A percentile compares a stretch with the other conserved stretches of the same genome.
Evolutionary conservation across 2,888 invertebrate species (phyloP).

Genomic region (Drymonia ruficornis): DNA sequence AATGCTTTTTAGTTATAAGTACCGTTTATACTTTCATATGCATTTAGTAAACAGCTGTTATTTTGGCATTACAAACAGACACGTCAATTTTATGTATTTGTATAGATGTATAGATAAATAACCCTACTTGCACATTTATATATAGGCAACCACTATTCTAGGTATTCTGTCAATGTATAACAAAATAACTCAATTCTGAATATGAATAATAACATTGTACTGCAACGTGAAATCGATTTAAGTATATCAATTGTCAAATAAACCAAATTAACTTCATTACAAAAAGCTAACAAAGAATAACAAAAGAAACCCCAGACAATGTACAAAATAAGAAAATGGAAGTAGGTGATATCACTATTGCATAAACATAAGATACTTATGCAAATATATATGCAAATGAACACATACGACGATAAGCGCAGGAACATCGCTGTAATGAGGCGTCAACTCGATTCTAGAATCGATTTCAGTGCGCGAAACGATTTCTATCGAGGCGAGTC

Average conservation of each 20-base stretch:
- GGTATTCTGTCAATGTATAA: too few relatives aligned
- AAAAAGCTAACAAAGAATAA: conserved; percentile 15
- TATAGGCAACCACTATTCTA: too few relatives aligned
- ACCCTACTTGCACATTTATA: too few relatives aligned
- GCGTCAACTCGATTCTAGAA: conserved; percentile 30
- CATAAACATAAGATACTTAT: conserved; percentile 32
- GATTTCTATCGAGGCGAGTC: conserved; percentile 51
- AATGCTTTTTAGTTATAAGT: too few relatives aligned
- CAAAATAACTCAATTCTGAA: too few relatives aligned
- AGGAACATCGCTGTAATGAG: conserved; percentile 38
- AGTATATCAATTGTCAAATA: background rate
- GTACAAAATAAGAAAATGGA: conserved; percentile 20
- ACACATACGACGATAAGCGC: conserved; percentile 28
- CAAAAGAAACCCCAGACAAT: conserved; percentile 17
- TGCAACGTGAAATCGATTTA: conserved; percentile 1
- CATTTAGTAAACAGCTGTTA: too few relatives aligned
- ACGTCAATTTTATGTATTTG: too few relatives aligned
- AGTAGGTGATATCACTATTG: conserved; percentile 30
- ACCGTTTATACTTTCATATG: too few relatives aligned
- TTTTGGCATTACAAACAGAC: too few relatives aligned
- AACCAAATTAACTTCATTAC: conserved; percentile 3
- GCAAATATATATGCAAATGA: conserved; percentile 29
- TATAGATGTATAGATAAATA: too few relatives aligned
- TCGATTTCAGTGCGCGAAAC: conserved; percentile 28
- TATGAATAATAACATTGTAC: background rate